Evolutionary conservation across 2,888 invertebrate genomes (phyloP).

Genomic region (Cataglyphis albicans): DNA sequence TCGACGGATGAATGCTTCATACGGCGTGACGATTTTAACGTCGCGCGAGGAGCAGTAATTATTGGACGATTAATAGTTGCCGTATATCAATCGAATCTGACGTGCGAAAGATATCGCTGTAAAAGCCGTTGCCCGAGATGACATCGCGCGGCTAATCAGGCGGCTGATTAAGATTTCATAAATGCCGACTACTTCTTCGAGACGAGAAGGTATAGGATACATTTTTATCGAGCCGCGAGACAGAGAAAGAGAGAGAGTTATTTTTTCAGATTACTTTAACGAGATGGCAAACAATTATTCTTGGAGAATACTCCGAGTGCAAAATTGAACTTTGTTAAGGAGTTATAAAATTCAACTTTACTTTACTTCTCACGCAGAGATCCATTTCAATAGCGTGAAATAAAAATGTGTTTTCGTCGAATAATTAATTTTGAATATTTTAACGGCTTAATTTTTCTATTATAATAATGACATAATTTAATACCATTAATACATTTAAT

Average conservation of each 20-base stretch:
- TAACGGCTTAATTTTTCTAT: conserved; percentile 27
- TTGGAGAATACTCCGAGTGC: conserved; percentile 10
- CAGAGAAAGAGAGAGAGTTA: not conserved
- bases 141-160: conserved; percentile 1
- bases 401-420: conserved; percentile 42
- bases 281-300: conserved; percentile 18
- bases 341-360: conserved; percentile 11
- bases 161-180: conserved; percentile 36
- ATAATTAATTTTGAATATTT: conserved; percentile 14
- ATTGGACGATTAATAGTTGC: conserved; percentile 34
- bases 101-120: conserved; percentile 16
- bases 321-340: conserved; percentile 18
- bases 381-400: conserved; percentile 31
- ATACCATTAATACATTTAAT: not conserved
- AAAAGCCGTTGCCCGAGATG: conserved; percentile 24
- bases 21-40: conserved; percentile 32
- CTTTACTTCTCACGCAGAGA: conserved; percentile 9
- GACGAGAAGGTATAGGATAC: conserved; percentile 8
- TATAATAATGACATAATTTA: not conserved
- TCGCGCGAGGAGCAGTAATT: not conserved
- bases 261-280: conserved; percentile 5
- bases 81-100: not conserved
- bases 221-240: not conserved
- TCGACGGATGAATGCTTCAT: conserved; percentile 24
- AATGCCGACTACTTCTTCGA: not conserved